Evolutionary conservation across 2,888 invertebrate genomes (phyloP).

Genomic region (Crocallis elinguaria): DNA sequence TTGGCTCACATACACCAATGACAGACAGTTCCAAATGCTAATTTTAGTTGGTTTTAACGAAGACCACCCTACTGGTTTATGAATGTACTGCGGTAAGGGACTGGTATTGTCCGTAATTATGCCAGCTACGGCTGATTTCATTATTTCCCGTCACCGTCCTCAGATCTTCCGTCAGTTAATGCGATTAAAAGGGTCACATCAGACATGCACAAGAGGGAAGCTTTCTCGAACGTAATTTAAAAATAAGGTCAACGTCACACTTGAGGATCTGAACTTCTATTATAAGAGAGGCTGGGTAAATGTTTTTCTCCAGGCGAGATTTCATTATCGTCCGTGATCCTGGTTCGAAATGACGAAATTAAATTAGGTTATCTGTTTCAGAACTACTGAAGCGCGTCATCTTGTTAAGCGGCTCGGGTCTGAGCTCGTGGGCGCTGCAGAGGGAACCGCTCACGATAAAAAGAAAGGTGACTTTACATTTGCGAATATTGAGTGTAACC

Average conservation of each 20-base stretch:
- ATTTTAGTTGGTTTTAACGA: no score
- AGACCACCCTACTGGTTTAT: background rate
- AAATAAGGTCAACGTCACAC: constrained; percentile 53
- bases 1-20: no score
- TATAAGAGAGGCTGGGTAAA: constrained; percentile 41
- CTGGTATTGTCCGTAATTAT: constrained; percentile 68
- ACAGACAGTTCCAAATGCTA: no score
- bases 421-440: constrained; percentile 96
- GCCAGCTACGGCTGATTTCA: constrained; percentile 64
- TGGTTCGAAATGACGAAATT: constrained; percentile 66
- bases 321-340: constrained; percentile 60
- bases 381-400: constrained; percentile 95
- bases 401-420: constrained; percentile 94
- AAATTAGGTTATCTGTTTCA: constrained; percentile 84
- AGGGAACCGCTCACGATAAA: constrained; percentile 93
- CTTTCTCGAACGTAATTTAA: constrained; percentile 52
- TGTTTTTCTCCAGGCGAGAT: constrained; percentile 58
- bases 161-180: constrained; percentile 66
- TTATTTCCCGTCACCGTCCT: constrained; percentile 66
- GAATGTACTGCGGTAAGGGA: constrained; percentile 36
- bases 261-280: constrained; percentile 42
- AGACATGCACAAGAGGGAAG: constrained; percentile 55
- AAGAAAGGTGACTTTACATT: constrained; percentile 78
- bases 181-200: constrained; percentile 67
- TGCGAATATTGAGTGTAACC: constrained; percentile 39